These are phyloP conservation scores for Polypterus bichir DNA, from an alignment of 2,113 vertebrate genomes.

Conservation along the genomic window DNA sequence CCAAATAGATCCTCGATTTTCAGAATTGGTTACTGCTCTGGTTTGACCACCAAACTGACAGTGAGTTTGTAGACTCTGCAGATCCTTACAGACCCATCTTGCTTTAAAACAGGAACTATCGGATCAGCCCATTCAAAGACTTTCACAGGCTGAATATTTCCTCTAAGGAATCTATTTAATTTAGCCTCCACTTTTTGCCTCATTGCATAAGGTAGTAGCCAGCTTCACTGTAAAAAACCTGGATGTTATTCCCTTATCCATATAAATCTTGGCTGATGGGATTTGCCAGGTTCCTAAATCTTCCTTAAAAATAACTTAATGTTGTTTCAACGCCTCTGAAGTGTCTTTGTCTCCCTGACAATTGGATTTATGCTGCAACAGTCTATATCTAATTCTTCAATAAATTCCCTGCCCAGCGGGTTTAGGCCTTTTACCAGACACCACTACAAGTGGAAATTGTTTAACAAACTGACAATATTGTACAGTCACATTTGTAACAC, in stretches of 20 bases:
- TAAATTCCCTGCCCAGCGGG: neutral
- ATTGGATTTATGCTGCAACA: neutral
- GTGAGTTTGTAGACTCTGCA: conserved; percentile 21
- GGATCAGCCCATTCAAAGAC: conserved; percentile 10
- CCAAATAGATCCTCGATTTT: conserved; percentile 15
- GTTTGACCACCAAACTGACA: conserved; percentile 14
- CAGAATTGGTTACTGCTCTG: conserved; percentile 18
- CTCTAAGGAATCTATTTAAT: neutral
- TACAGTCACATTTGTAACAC: neutral
- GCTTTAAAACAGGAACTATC: conserved; percentile 10
- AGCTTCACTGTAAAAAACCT: conserved; percentile 7
- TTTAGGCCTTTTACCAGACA: neutral
- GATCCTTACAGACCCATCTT: conserved; percentile 2
- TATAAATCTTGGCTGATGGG: neutral
- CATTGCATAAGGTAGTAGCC: conserved; percentile 1
- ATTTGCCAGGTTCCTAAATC: conserved; percentile 5
- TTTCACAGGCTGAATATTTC: conserved; percentile 5
- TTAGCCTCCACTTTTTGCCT: neutral
- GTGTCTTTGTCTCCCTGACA: neutral
- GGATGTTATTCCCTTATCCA: neutral
- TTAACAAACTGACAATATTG: neutral
- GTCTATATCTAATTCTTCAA: neutral
- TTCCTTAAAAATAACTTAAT: conserved; percentile 3
- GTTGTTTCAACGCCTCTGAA: neutral
- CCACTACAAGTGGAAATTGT: neutral